phyloP scores from a whole-genome alignment of 2,888 invertebrate species.

The Arrhopalites spinosus region DNA sequence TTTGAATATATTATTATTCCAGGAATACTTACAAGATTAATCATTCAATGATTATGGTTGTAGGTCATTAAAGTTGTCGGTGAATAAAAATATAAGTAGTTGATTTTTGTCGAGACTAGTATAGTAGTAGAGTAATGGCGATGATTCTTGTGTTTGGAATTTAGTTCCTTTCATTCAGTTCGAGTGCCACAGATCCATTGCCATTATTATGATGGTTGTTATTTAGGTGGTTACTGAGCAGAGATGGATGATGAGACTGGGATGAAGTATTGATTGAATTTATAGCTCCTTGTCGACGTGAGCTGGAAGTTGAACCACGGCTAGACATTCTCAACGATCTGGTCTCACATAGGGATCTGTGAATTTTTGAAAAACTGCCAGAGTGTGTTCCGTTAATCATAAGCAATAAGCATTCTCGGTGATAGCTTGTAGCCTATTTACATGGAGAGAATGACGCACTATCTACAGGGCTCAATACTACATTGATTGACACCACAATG shows the following conservation, averaged over 20 bases:
- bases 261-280: constrained; percentile 23
- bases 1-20: too few relatives aligned
- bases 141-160: background rate
- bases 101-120: background rate
- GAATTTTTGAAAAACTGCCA: constrained; percentile 22
- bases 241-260: constrained; percentile 8
- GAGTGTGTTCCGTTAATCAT: background rate
- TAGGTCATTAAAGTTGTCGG: too few relatives aligned
- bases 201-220: constrained; percentile 33
- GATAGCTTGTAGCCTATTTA: too few relatives aligned
- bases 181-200: constrained; percentile 2
- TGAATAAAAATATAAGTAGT: background rate
- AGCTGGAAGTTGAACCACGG: constrained; percentile 48
- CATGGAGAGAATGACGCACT: too few relatives aligned
- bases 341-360: constrained; percentile 43
- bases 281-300: constrained; percentile 37
- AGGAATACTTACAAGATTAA: too few relatives aligned
- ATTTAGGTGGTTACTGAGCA: constrained; percentile 9
- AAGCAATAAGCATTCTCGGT: too few relatives aligned
- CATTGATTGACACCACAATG: too few relatives aligned
- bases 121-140: background rate
- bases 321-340: constrained; percentile 54
- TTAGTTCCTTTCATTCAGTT: constrained; percentile 15
- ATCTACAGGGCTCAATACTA: too few relatives aligned
- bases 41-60: too few relatives aligned